Conservation (phyloP, 2,888 invertebrate genomes). For the Xestia xanthographa region DNA sequence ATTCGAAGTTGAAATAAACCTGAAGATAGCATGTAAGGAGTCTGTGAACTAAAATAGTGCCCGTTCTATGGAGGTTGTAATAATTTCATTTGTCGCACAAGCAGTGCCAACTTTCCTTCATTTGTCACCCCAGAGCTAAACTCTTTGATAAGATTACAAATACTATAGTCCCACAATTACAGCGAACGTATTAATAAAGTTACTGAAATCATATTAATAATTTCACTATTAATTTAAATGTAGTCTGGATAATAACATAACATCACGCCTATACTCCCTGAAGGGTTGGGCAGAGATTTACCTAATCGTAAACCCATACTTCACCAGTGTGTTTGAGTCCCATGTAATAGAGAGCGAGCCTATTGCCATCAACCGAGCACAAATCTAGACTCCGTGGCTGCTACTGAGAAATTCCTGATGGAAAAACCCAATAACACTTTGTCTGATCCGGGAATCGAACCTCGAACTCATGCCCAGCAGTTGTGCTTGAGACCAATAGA, state of each 20-base stretch:
- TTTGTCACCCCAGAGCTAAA: neutral
- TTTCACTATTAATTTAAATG: neutral
- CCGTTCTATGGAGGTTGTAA: conserved; percentile 2
- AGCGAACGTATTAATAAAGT: neutral
- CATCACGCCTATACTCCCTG: neutral
- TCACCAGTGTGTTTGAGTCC: no score
- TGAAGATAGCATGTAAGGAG: conserved; percentile 19
- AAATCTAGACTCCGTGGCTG: neutral
- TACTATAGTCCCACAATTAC: neutral
- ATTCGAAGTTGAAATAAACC: conserved; percentile 39
- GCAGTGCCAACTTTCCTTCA: conserved; percentile 12
- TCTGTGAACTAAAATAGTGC: conserved; percentile 21
- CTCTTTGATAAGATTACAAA: neutral
- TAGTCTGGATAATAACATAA: neutral
- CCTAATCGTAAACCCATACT: no score
- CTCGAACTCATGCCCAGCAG: no score
- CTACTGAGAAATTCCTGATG: no score
- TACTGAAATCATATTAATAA: neutral
- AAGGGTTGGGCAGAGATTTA: no score
- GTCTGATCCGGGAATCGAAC: no score
- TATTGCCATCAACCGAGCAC: neutral
- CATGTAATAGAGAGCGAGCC: no score
- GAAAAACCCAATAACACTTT: no score
- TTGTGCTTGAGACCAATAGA: no score
- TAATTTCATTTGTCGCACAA: conserved; percentile 14